These are phyloP conservation scores for Meandrusa payeni DNA, from an alignment of 2,888 invertebrate species.

Conservation along the genomic window DNA sequence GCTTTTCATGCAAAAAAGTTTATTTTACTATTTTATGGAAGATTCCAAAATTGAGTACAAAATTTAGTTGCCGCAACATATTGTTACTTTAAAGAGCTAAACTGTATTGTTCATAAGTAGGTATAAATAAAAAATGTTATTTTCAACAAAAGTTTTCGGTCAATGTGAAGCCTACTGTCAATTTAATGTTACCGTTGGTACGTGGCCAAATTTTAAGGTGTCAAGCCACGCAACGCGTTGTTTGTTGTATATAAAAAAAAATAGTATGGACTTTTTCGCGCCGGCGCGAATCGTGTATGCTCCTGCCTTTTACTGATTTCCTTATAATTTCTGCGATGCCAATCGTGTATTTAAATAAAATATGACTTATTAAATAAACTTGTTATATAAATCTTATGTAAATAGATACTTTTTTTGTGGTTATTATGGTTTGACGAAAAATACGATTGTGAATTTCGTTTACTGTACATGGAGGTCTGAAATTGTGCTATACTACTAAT, in stretches of 20 bases:
- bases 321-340: constrained; percentile 24
- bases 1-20: too few species aligned
- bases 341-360: constrained; percentile 21
- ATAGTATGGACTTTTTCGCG: constrained; percentile 74
- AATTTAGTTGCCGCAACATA: too few species aligned
- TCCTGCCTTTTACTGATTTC: constrained; percentile 26
- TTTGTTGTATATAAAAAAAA: constrained; percentile 18
- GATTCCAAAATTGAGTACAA: too few species aligned
- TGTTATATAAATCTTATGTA: neutral
- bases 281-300: constrained; percentile 70
- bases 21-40: too few species aligned
- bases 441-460: constrained; percentile 2
- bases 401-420: neutral
- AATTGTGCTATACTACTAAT: constrained; percentile 35
- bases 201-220: constrained; percentile 15
- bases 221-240: constrained; percentile 7
- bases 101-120: too few species aligned
- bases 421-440: constrained; percentile 9
- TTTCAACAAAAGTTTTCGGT: too few species aligned
- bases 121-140: too few species aligned
- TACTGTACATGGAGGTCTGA: constrained; percentile 33
- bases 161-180: too few species aligned
- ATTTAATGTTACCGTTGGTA: neutral
- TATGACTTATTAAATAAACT: constrained; percentile 24
- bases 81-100: too few species aligned